Percentiles rank a stretch among this genome's conserved stretches.
These are phyloP conservation scores for Pseudoips prasinana DNA, from an alignment of 2,888 invertebrate species.

Conservation along the genomic window DNA sequence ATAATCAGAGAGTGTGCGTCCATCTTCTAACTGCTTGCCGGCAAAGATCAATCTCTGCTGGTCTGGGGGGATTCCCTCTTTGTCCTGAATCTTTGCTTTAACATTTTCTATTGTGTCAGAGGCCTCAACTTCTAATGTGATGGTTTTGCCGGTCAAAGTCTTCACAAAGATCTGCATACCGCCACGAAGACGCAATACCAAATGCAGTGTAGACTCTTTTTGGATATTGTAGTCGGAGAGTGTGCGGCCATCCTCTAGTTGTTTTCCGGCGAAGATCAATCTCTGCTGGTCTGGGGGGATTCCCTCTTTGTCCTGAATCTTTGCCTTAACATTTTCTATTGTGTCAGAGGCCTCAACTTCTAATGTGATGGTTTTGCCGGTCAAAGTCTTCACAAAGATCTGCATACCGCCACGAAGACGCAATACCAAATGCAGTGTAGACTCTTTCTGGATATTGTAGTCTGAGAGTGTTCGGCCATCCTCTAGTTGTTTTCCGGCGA, in stretches of 20 bases:
- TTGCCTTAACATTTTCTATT: slow-evolving; percentile 27
- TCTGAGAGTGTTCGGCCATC: slow-evolving; percentile 19
- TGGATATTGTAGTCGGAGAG: slow-evolving; percentile 24
- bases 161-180: slow-evolving; percentile 33
- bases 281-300: slow-evolving; percentile 30
- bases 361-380: slow-evolving; percentile 23
- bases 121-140: slow-evolving; percentile 20
- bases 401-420: slow-evolving; percentile 33
- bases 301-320: slow-evolving; percentile 29
- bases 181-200: slow-evolving; percentile 22
- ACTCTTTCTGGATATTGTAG: slow-evolving; percentile 29
- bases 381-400: slow-evolving; percentile 25
- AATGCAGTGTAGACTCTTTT: slow-evolving; percentile 21
- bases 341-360: slow-evolving; percentile 28
- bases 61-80: slow-evolving; percentile 29
- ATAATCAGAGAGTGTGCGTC: slow-evolving; percentile 17
- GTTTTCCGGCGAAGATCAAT: slow-evolving; percentile 28
- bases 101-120: slow-evolving; percentile 31
- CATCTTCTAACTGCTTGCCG: slow-evolving; percentile 28
- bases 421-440: slow-evolving; percentile 14
- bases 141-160: slow-evolving; percentile 24
- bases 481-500: slow-evolving; percentile 28
- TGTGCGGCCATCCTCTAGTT: slow-evolving; percentile 23
- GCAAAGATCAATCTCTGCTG: slow-evolving; percentile 30
- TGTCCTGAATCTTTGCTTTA: slow-evolving; percentile 29